Evolutionary conservation across 2,888 invertebrate species (phyloP), one percentile per base, ranked within the genome.

Genomic region (Rugalucina vietnamica): DNA sequence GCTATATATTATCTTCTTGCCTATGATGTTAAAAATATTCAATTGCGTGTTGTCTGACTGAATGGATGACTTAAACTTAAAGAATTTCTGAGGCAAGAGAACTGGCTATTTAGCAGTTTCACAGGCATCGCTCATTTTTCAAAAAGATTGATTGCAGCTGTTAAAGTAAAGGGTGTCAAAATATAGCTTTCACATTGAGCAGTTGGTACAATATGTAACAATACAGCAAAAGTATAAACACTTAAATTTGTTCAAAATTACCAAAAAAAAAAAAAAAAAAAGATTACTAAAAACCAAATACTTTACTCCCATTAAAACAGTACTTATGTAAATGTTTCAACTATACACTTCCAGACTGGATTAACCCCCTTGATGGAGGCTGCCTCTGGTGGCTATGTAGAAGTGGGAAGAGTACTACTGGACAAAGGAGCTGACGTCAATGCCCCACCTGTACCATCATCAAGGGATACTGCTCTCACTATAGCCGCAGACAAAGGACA

Each of bases 401-500:
- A 99, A 94, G 99, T 99, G 57, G 99, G 99, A 5, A 96, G 98
- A 79, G 98, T 99, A 76, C 96, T 99, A 82, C 96, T 99, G 60
- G 98, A 99, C 94, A 98, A 98, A 95, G 98, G 98, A 1, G 99
- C 99, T 2, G 99, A 99, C 95, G 99, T 99, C 0, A 99, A 99
- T 96, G 99, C 99, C 49, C 97, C 99, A 27, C 99, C 99, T 37
- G 99, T 99, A 87, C 99, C 99, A 27, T 98, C 99, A 27, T 99
- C 99, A 3, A 96, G 99, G 76, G 99, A 99, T 95, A 99, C 99
- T 8, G 99, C 99, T 32, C 96, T 99, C 75, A 99, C 99, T 85
- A 99, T 99, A 92, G 99, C 99, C 86, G 99, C 99, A n/a, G 99
- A 99, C 95, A 99, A 99, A 95, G 99, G 99, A 0, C 99, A 99